Percentiles rank a stretch among this genome's conserved stretches.
Evolutionary conservation across 2,113 vertebrate species (phyloP).

Genomic region (Planiliza haematocheilus): DNA sequence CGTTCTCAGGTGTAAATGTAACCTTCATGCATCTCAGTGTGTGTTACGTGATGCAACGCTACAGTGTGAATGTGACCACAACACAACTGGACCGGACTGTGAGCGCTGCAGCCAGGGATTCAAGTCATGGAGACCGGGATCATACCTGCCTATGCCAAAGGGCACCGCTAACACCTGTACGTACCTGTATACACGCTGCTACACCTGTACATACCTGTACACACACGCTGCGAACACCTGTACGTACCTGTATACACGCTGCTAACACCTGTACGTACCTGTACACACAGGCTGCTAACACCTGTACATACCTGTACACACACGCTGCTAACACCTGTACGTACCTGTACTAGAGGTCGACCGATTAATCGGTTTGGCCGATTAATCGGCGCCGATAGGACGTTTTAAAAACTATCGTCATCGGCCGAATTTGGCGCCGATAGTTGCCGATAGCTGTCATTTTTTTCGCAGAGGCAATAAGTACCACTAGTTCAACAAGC

Average conservation of each 20-base stretch:
- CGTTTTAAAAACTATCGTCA: too few relatives aligned
- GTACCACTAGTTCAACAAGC: too few relatives aligned
- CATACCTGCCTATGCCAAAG: slow-evolving; percentile 90
- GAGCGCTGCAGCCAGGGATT: slow-evolving; percentile 89
- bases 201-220: too few relatives aligned
- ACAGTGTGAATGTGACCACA: slow-evolving; percentile 94
- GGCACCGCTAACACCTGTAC: slow-evolving; percentile 93
- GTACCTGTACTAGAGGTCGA: too few relatives aligned
- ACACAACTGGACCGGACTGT: slow-evolving; percentile 94
- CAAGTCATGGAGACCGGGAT: slow-evolving; percentile 91
- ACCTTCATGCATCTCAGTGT: slow-evolving; percentile 92
- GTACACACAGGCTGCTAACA: slow-evolving; percentile 8
- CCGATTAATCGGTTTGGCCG: too few relatives aligned
- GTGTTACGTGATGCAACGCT: slow-evolving; percentile 85
- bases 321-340: too few relatives aligned
- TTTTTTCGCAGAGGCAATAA: too few relatives aligned
- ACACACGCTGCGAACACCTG: slow-evolving; percentile 87
- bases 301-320: not conserved
- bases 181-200: too few relatives aligned
- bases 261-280: too few relatives aligned
- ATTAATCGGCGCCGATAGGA: too few relatives aligned
- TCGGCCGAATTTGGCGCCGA: too few relatives aligned
- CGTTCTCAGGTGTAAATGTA: slow-evolving; percentile 91
- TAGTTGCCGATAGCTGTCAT: too few relatives aligned
- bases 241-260: slow-evolving; percentile 74